These are phyloP conservation scores for Lithophane semibrunnea DNA, from an alignment of 2,888 invertebrate species.

Conservation along the genomic window DNA sequence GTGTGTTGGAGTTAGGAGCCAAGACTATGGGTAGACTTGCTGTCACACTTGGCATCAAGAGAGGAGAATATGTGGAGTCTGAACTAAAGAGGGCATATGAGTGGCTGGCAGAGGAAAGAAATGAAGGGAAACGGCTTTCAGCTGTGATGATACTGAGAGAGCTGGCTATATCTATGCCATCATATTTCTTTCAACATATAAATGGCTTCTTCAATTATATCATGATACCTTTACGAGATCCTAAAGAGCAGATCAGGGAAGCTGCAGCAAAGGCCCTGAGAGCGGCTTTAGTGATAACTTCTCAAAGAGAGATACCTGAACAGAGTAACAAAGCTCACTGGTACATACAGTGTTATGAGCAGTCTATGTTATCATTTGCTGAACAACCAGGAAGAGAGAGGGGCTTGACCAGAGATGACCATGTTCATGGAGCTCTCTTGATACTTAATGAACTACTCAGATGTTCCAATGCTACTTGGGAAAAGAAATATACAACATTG, in stretches of 20 bases:
- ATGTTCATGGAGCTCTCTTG: conserved; percentile 97
- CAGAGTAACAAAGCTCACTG: conserved; percentile 96
- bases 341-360: conserved; percentile 98
- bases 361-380: conserved; percentile 95
- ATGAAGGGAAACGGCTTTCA: conserved; percentile 97
- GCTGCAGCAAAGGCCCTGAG: conserved; percentile 97
- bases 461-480: conserved; percentile 97
- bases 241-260: conserved; percentile 97
- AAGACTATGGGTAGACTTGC: conserved; percentile 98
- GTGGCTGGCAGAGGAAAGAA: conserved; percentile 97
- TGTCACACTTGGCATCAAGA: conserved; percentile 96
- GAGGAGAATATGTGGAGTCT: conserved; percentile 98
- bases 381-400: conserved; percentile 89
- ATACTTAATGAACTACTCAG: conserved; percentile 98
- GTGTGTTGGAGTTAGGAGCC: conserved; percentile 98
- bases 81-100: conserved; percentile 98
- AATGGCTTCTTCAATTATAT: conserved; percentile 97
- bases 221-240: conserved; percentile 96
- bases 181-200: conserved; percentile 98
- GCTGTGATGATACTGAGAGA: conserved; percentile 98
- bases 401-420: conserved; percentile 95
- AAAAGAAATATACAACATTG: conserved; percentile 93
- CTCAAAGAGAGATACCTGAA: conserved; percentile 97
- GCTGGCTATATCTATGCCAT: conserved; percentile 98
- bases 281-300: conserved; percentile 97